Conservation (phyloP, 1,140 invertebrate genomes). For the Oppia nitens region DNA sequence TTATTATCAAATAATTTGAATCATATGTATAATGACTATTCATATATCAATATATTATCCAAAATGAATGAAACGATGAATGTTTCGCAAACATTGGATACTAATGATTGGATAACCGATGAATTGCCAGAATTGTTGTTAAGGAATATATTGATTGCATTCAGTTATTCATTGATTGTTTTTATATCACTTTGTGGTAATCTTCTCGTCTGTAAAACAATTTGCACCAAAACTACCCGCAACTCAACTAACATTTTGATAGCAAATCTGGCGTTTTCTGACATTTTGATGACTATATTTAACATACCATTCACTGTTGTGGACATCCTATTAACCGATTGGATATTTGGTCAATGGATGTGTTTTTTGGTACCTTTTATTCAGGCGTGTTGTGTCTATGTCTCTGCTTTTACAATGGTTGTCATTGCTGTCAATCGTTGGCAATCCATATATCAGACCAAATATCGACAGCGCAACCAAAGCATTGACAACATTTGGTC, state of each 20-base stretch:
- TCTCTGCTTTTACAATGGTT: slow-evolving; percentile 37
- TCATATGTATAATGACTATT: too few species aligned
- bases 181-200: slow-evolving; percentile 1
- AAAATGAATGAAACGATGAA: too few species aligned
- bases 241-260: slow-evolving; percentile 60
- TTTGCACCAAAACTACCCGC: background rate
- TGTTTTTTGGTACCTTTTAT: slow-evolving; percentile 35
- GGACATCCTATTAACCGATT: slow-evolving; percentile 26
- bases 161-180: background rate
- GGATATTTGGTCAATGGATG: slow-evolving; percentile 32
- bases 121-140: background rate
- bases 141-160: background rate
- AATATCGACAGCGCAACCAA: background rate
- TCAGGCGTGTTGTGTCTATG: slow-evolving; percentile 28
- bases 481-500: background rate
- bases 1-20: too few species aligned
- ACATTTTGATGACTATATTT: slow-evolving; percentile 63
- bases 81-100: too few species aligned
- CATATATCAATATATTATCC: too few species aligned
- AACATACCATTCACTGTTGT: slow-evolving; percentile 52
- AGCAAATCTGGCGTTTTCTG: slow-evolving; percentile 61
- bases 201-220: background rate
- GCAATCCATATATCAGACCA: slow-evolving; percentile 26
- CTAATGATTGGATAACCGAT: background rate
- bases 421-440: slow-evolving; percentile 37